Evolutionary conservation across 2,797 vertebrate genomes (phyloP).

Genomic region (Sebastes ruberrimus): DNA sequence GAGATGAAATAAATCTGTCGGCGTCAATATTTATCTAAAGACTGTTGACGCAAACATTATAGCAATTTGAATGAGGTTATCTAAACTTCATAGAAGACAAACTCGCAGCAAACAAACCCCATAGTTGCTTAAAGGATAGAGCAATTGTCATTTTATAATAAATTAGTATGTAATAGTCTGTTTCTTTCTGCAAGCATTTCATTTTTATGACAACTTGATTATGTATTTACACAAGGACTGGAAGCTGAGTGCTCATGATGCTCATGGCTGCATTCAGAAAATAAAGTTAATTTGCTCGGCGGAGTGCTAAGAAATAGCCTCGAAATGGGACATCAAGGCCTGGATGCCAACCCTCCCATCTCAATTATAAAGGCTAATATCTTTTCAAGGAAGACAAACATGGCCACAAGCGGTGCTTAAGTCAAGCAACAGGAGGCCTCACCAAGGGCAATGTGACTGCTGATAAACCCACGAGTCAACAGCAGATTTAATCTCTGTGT

Average conservation of each 20-base stretch:
- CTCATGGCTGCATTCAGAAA: constrained; percentile 43
- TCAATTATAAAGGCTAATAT: constrained; percentile 69
- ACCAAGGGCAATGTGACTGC: constrained; percentile 73
- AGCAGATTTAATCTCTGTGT: constrained; percentile 71
- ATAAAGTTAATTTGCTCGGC: constrained; percentile 45
- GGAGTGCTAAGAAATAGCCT: constrained; percentile 36
- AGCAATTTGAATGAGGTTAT: constrained; percentile 51
- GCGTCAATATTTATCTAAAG: constrained; percentile 30
- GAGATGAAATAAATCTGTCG: constrained; percentile 26
- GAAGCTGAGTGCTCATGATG: constrained; percentile 44
- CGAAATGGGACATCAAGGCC: constrained; percentile 55
- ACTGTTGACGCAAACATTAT: constrained; percentile 27
- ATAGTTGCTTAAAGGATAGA: constrained; percentile 47
- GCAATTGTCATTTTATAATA: constrained; percentile 54
- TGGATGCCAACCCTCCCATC: constrained; percentile 45
- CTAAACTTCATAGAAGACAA: constrained; percentile 36
- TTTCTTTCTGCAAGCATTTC: constrained; percentile 46
- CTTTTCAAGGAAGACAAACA: constrained; percentile 69
- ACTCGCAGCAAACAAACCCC: constrained; percentile 38
- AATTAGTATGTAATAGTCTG: constrained; percentile 47
- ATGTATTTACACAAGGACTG: constrained; percentile 62
- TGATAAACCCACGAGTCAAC: constrained; percentile 75
- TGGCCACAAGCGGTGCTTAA: constrained; percentile 68
- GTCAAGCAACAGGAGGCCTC: constrained; percentile 64
- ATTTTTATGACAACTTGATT: constrained; percentile 64